Evolutionary conservation across 2,888 invertebrate genomes (phyloP), one percentile per base, ranked within the genome.

Genomic region (Tetramorium bicarinatum): DNA sequence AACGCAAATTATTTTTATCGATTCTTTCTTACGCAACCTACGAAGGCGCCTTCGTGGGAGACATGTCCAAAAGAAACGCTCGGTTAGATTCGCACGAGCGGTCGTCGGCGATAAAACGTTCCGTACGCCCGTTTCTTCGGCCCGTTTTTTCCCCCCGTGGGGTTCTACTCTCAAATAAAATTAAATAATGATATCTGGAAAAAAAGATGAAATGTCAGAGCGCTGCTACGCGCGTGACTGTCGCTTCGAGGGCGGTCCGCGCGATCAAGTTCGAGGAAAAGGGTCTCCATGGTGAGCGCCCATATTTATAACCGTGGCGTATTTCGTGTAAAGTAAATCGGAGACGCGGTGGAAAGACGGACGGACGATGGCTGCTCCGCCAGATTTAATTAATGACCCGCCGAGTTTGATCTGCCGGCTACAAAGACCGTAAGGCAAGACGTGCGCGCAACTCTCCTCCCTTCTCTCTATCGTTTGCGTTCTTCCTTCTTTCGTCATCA

Each of bases 311-410:
- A 92, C 91, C 87, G 85, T 88, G 88, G 87, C 91, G 90, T 87
- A 86, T 91, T 87, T 92, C 91, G 89, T 91, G 91, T 91, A 92
- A 92, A 90, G 91, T 91, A 88, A 91, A 92, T 92, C 92, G 85
- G 87, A 90, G 89, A 91, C 88, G 85, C 84, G 87, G 83, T 74
- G 88, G 88, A 87, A 90, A 90, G 87, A 90, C 87, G 88, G 85
- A 91, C 88, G 87, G 88, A 88, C 87, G 87, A 88, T 89, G 91
- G 89, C 91, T 92, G 93, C 93, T 93, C 92, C 92, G 93, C 92
- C 93, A 92, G 93, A 92, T 93, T 94, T 94, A 94, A 94, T 94
- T 94, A 94, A 94, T 93, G 94, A 93, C 93, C 93, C 94, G 93
- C 92, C 93, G 92, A 93, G 93, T 93, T 94, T 93, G 94, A 94